Base-by-base conservation (phyloP, 2,888 invertebrate genomes). In the Troilus luridus region DNA sequence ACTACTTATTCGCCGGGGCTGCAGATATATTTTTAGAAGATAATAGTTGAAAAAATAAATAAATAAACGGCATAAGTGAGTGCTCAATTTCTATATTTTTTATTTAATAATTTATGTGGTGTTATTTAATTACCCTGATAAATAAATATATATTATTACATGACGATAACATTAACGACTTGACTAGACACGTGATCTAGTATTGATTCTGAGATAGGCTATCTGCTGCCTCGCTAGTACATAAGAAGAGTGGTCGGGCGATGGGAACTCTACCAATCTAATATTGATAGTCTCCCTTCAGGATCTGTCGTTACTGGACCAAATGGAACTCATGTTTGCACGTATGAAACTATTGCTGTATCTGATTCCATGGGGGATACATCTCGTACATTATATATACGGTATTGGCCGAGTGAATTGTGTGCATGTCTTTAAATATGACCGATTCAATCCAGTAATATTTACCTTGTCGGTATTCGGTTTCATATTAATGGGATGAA, bases 211-310 rank as follows among this genome's bases (percentile, higher is more conserved):
- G 8, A 17, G 72, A 77, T 77, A 77, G 27, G 72, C 17, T 77
- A 77, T 72, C 72, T 41, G 27, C 72, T 41, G 24, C 7, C 41
- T 41, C 41, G 27, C 72, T 77, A 17, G 27, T 41, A 77, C 41
- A 77, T 77, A 77, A 41, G 72, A 77, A 41, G 41, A 41, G 72
- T 17, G 72, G 72, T 77, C 72, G 72, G 27, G 9, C 67, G 67
- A 27, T 24, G 67, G 67, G 67, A 67, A 8, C 72, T 77, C 17
- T 41, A 77, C 7, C 72, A 77, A 77, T 77, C 72, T 77, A 77
- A 77, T 77, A 77, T 77, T 77, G 72, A 77, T 77, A 77, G 72
- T 77, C 72, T 77, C 27, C 72, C 72, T 77, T 41, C 72, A 77
- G 72, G 27, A 77, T 77, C 72, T 41, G 72, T 77, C 72, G 72